Evolutionary conservation across 35 echinoderm and acorn worm genomes (phyloP).

Genomic region (Nesometra sesokonis): DNA sequence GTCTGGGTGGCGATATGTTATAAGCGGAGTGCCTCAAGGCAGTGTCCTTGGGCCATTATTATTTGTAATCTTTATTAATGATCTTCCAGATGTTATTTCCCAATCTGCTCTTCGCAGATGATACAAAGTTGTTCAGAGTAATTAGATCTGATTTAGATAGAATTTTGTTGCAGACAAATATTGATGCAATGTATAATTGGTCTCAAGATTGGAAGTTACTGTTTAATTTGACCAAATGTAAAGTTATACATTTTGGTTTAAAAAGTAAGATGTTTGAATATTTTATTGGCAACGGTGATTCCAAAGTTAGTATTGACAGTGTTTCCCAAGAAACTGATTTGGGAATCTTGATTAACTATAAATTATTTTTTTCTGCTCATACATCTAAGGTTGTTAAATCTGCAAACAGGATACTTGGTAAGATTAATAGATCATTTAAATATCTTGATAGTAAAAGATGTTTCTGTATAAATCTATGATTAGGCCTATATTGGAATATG

Average conservation of each 20-base stretch:
- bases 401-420: too few species aligned
- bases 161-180: background rate
- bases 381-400: too few species aligned
- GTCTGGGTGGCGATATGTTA: conserved; percentile 1
- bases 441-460: too few species aligned
- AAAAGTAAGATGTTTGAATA: background rate
- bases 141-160: background rate
- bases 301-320: background rate
- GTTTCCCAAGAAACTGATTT: background rate
- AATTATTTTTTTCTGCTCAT: background rate
- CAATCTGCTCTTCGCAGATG: background rate
- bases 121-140: too few species aligned
- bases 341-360: too few species aligned
- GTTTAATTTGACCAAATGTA: background rate
- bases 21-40: background rate
- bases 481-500: too few species aligned
- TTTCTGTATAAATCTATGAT: too few species aligned
- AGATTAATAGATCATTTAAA: too few species aligned
- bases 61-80: conserved; percentile 19
- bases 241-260: background rate
- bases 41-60: conserved; percentile 5
- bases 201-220: background rate
- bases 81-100: background rate
- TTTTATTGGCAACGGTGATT: too few species aligned
- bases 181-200: background rate